Base-by-base conservation (phyloP, 2,797 vertebrate genomes). In the Eupleurogrammus muticus region DNA sequence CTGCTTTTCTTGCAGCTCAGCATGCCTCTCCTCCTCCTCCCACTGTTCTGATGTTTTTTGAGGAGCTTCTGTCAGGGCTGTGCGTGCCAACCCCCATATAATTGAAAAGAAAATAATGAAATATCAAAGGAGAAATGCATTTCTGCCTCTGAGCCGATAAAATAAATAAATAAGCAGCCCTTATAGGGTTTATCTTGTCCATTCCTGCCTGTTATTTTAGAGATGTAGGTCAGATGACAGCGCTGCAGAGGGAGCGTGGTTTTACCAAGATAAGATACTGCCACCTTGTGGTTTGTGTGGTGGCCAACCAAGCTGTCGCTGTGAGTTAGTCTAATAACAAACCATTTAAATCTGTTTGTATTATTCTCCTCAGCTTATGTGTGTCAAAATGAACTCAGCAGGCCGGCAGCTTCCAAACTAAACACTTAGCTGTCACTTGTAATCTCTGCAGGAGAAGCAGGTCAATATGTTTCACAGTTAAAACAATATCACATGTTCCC, bases 151-250 rank as follows among this genome's bases (percentile, higher is more conserved):
- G 34, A 17, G 64, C 13, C 2, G 23, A 73, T 66, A 49, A 70
- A 83, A 83, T 89, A 78, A 84, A 85, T 85, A 82, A 81, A 80
- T 59, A 68, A 71, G 28, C 52, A 47, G 69, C 46, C 69, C 32
- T 84, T 83, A 73, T 60, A 67, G 20, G 49, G 79, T 57, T 70
- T 19, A 89, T 77, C 60, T 66, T 59, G 56, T 76, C 74, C 54
- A 73, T 73, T 80, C 63, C 70, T 84, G 84, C 75, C 61, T 58
- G 58, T 70, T 82, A 79, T 79, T 89, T 78, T 54, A 55, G 60
- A 85, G 87, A 92, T 92, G 76, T 92, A 92, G 92, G 92, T 94
- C 90, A 92, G 87, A 85, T 81, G 73, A 73, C 61, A 71, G 77
- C 53, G 34, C 83, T 88, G 87, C 87, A 92, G 86, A 80, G 73